These are phyloP conservation scores for Drosophila burlai DNA, from an alignment of 1,140 invertebrate species.

Conservation along the genomic window DNA sequence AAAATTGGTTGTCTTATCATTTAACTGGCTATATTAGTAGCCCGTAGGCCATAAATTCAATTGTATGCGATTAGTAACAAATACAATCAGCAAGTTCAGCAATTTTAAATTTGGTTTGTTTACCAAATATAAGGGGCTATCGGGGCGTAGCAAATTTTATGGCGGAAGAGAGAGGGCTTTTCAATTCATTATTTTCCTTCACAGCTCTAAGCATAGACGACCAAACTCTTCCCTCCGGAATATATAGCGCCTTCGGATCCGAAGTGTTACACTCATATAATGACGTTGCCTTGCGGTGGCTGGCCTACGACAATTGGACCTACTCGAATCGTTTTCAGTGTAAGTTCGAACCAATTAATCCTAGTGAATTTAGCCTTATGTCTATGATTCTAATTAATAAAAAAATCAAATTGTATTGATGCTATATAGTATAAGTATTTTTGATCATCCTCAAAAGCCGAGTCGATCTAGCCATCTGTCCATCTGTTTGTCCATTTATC, in stretches of 20 bases:
- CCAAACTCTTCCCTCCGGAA: constrained; percentile 91
- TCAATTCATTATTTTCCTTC: not conserved
- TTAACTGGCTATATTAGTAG: not conserved
- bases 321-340: constrained; percentile 88
- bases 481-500: too few relatives aligned
- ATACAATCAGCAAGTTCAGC: constrained; percentile 31
- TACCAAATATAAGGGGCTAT: constrained; percentile 21
- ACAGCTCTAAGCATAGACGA: constrained; percentile 73
- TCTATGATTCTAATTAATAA: not conserved
- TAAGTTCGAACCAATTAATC: constrained; percentile 30
- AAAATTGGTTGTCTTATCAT: constrained; percentile 9
- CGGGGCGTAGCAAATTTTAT: not conserved
- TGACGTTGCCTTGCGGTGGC: constrained; percentile 93
- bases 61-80: constrained; percentile 25
- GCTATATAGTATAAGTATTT: too few relatives aligned
- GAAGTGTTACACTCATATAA: constrained; percentile 90
- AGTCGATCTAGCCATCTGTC: too few relatives aligned
- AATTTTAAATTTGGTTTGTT: constrained; percentile 22
- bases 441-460: too few relatives aligned
- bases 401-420: too few relatives aligned
- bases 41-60: constrained; percentile 39
- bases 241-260: constrained; percentile 90
- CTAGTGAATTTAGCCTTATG: not conserved
- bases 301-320: constrained; percentile 91
- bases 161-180: not conserved